A percentile compares a stretch with the other conserved stretches of the same genome.
These are phyloP conservation scores for Alaudala cheleensis DNA, from an alignment of 2,113 vertebrate species.

Conservation along the genomic window DNA sequence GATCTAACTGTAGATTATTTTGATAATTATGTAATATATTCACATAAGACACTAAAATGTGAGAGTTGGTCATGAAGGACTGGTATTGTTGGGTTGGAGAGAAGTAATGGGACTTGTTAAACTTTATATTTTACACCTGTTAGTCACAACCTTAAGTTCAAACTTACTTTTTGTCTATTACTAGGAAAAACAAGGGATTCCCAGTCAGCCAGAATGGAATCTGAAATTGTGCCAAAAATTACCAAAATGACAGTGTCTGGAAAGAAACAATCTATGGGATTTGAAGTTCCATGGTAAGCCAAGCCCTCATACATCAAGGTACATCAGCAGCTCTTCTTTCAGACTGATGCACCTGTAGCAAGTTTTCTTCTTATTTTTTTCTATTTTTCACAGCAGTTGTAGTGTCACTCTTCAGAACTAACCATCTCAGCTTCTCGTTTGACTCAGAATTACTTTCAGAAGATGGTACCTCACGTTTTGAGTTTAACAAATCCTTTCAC, in stretches of 20 bases:
- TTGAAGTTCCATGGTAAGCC: constrained; percentile 92
- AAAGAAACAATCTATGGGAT: constrained; percentile 97
- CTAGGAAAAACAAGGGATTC: constrained; percentile 86
- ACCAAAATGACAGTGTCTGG: constrained; percentile 96
- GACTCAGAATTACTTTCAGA: constrained; percentile 71
- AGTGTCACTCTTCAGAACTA: constrained; percentile 52
- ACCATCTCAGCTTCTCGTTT: constrained; percentile 65
- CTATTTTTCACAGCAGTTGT: constrained; percentile 64
- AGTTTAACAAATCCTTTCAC: constrained; percentile 70
- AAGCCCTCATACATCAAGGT: constrained; percentile 54
- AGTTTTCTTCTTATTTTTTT: constrained; percentile 42
- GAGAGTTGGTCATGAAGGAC: not conserved
- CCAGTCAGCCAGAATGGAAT: constrained; percentile 80
- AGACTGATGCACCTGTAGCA: constrained; percentile 64
- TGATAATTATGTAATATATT: not conserved
- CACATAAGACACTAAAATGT: not conserved
- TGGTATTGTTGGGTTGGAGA: not conserved
- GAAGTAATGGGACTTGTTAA: constrained; percentile 1
- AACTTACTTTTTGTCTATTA: constrained; percentile 58
- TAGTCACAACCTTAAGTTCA: constrained; percentile 33
- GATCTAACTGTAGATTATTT: not conserved
- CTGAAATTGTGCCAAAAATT: constrained; percentile 92
- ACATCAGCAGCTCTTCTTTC: constrained; percentile 34
- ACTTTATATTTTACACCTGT: not conserved
- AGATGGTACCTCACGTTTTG: constrained; percentile 63